phyloP scores from a whole-genome alignment of 1,140 invertebrate genomes.

The Plutomurus gul region DNA sequence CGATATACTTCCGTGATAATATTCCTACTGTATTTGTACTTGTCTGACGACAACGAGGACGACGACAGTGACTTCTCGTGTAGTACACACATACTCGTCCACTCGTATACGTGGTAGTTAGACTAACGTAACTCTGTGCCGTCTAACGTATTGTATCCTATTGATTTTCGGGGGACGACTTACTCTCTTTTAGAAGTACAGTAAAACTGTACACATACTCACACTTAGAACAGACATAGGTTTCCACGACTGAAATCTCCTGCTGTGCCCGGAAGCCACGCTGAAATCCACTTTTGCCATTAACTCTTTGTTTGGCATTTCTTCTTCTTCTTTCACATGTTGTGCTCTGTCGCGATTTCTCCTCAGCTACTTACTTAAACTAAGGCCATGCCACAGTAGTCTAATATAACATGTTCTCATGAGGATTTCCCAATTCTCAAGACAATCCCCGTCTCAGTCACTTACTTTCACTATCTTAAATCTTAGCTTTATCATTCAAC shows the following conservation, averaged over 20 bases:
- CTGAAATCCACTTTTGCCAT: slow-evolving; percentile 54
- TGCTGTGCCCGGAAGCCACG: slow-evolving; percentile 54
- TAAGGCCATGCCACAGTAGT: background rate
- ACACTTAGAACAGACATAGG: background rate
- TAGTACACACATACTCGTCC: background rate
- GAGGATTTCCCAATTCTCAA: background rate
- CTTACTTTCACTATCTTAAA: slow-evolving; percentile 1
- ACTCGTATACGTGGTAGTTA: background rate
- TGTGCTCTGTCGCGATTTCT: slow-evolving; percentile 23
- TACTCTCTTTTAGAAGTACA: background rate
- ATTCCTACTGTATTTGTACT: background rate
- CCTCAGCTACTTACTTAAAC: slow-evolving; percentile 16
- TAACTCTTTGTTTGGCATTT: slow-evolving; percentile 54
- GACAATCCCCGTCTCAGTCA: background rate
- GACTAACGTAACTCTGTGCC: background rate
- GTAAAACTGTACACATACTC: too few species aligned
- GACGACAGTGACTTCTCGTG: background rate
- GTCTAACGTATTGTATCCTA: slow-evolving; percentile 6
- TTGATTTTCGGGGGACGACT: slow-evolving; percentile 42
- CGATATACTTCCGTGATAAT: background rate
- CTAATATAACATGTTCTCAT: slow-evolving; percentile 14
- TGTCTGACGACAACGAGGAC: background rate
- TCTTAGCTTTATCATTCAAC: background rate
- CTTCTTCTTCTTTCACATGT: slow-evolving; percentile 38
- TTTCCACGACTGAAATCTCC: slow-evolving; percentile 45